These are phyloP conservation scores for Erythrocebus patas DNA, from an alignment of 2,113 vertebrate species.

Conservation along the genomic window DNA sequence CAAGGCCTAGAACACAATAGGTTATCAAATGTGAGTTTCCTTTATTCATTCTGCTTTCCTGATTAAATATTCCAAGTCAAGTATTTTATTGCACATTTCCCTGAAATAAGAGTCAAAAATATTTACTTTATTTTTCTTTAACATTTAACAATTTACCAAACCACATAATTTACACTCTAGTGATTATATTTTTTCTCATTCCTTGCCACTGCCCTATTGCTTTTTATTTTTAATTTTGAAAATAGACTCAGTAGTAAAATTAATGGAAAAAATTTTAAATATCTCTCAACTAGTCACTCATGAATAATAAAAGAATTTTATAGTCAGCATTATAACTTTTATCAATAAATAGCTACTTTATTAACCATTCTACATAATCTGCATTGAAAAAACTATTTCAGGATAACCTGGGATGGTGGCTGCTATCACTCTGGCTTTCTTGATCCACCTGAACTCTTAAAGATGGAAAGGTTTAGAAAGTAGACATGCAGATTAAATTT, in stretches of 20 bases:
- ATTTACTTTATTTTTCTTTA: not conserved
- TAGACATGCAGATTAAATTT: not conserved
- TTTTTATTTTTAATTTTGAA: constrained; percentile 18
- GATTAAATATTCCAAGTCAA: not conserved
- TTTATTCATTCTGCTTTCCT: not conserved
- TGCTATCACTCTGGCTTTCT: not conserved
- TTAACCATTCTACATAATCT: not conserved
- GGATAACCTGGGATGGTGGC: not conserved
- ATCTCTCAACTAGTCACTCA: not conserved
- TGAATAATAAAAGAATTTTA: not conserved
- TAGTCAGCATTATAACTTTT: not conserved
- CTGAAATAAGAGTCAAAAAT: not conserved
- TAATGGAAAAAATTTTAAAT: constrained; percentile 28
- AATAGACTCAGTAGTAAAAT: not conserved
- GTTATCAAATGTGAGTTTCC: not conserved
- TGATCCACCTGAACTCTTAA: not conserved
- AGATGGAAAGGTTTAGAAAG: not conserved
- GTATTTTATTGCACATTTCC: not conserved
- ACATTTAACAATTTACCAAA: not conserved
- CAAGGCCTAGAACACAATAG: not conserved
- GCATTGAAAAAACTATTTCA: not conserved
- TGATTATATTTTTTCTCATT: not conserved
- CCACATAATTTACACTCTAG: not conserved
- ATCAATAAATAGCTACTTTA: not conserved
- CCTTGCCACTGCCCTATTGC: not conserved